These are phyloP conservation scores for Anneissia japonica DNA, from an alignment of 35 echinoderm and acorn worm genomes.

Conservation along the genomic window DNA sequence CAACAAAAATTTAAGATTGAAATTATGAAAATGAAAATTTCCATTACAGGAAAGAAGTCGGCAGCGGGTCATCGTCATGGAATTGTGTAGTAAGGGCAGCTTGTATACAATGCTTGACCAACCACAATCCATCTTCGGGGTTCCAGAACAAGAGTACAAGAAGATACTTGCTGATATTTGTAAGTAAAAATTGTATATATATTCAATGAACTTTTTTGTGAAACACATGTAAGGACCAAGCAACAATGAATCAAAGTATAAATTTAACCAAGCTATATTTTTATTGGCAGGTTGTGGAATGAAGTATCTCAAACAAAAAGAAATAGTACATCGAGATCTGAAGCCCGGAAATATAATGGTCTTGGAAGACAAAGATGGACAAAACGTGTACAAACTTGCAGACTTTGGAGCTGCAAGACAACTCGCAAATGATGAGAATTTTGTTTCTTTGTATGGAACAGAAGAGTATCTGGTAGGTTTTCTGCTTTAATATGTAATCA, in stretches of 20 bases:
- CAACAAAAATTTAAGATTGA: no score
- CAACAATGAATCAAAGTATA: no score
- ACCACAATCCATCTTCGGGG: constrained; percentile 65
- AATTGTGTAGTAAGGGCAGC: constrained; percentile 83
- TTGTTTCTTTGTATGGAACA: constrained; percentile 90
- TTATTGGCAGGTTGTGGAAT: constrained; percentile 66
- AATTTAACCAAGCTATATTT: no score
- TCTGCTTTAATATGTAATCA: no score
- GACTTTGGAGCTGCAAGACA: constrained; percentile 94
- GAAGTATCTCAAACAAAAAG: constrained; percentile 77
- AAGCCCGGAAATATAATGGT: constrained; percentile 97
- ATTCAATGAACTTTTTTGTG: no score
- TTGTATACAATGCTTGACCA: constrained; percentile 74
- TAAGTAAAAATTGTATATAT: no score
- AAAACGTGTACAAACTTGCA: constrained; percentile 72
- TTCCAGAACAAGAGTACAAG: constrained; percentile 68
- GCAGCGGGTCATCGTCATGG: constrained; percentile 89
- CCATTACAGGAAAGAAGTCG: not conserved
- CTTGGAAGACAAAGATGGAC: constrained; percentile 50
- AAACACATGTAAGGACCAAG: no score
- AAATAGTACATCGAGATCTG: constrained; percentile 85
- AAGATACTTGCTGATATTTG: constrained; percentile 73
- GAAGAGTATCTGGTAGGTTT: constrained; percentile 91
- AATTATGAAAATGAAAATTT: no score
- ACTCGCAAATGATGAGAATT: constrained; percentile 76